Evolutionary conservation across 2,888 invertebrate genomes (phyloP), one percentile per base, ranked within the genome.

Genomic region (Trissolcus japonicus): DNA sequence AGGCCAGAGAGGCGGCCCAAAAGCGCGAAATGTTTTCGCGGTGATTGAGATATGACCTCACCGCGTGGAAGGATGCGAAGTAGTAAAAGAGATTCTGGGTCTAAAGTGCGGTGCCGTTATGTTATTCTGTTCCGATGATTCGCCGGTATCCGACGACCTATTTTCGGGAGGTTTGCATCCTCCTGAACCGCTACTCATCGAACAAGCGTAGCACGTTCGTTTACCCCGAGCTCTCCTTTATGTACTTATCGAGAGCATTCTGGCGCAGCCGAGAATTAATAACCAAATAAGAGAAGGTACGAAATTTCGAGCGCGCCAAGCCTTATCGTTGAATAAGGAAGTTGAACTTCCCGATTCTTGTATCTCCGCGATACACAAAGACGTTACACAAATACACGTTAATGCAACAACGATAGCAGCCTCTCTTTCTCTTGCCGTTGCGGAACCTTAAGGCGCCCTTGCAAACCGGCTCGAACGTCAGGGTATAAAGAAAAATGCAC

Each of bases 401-500:
- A 75, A 76, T 78, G 73, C 76, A 66, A 35, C n/a, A 71, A 69
- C 68, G 65, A 75, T 72, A 71, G 75, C 56, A 14, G 60, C 67
- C 17, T 75, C 68, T 61, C 35, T 65, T 60, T 68, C 67, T 13
- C 41, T 69, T 41, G 41, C 72, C 54, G 43, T 59, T 17, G 55
- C 43, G 54, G 46, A 57, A 57, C 63, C 62, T 78, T 75, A 72
- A 41, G 59, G 71, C 51, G 66, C 61, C 67, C 80, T 76, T 60
- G 74, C 72, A 78, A 81, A 79, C 81, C 81, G 81, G 79, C 79
- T 81, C 55, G 40, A n/a, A 60, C 71, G 48, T 60, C 62, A 73
- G 71, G 67, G 76, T 79, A 79, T 78, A 79, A 79, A 79, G 79
- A 80, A 74, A 78, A 79, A 80, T 79, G 80, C 81, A 79, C 80